Conservation (phyloP, 2,888 invertebrate genomes). For the Trachelus tabidus region DNA sequence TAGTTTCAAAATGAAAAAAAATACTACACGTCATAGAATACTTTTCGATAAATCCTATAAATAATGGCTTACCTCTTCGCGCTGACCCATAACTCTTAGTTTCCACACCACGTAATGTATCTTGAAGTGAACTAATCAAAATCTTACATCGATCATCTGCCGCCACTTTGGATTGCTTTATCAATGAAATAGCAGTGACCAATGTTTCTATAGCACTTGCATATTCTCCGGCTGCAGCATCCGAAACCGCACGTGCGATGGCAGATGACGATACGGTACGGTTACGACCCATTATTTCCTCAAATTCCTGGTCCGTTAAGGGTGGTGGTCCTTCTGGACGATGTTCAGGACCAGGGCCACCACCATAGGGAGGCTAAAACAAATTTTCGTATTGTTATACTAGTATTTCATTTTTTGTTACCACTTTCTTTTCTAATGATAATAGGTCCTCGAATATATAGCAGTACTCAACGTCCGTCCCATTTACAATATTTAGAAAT, state of each 20-base stretch:
- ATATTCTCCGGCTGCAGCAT: constrained; percentile 97
- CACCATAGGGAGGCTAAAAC: constrained; percentile 70
- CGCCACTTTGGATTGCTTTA: constrained; percentile 96
- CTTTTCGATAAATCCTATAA: neutral
- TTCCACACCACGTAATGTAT: constrained; percentile 97
- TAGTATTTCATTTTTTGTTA: neutral
- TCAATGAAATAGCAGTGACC: constrained; percentile 97
- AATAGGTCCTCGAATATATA: neutral
- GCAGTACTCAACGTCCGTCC: neutral
- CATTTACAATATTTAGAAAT: neutral
- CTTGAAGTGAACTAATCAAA: constrained; percentile 94
- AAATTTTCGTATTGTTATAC: neutral
- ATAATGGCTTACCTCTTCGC: constrained; percentile 71
- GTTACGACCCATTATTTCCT: constrained; percentile 97
- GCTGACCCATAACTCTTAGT: constrained; percentile 92
- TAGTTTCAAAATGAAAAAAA: neutral
- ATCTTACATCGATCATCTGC: constrained; percentile 98
- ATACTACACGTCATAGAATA: neutral
- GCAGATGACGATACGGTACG: constrained; percentile 97
- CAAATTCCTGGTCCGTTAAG: constrained; percentile 94
- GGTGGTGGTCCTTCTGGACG: constrained; percentile 73
- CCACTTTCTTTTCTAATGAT: neutral
- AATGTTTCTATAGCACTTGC: constrained; percentile 98
- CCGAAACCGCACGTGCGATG: constrained; percentile 96
- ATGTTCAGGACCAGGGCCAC: constrained; percentile 69